Conservation (phyloP, 2,113 vertebrate species). For the Thymallus thymallus region DNA sequence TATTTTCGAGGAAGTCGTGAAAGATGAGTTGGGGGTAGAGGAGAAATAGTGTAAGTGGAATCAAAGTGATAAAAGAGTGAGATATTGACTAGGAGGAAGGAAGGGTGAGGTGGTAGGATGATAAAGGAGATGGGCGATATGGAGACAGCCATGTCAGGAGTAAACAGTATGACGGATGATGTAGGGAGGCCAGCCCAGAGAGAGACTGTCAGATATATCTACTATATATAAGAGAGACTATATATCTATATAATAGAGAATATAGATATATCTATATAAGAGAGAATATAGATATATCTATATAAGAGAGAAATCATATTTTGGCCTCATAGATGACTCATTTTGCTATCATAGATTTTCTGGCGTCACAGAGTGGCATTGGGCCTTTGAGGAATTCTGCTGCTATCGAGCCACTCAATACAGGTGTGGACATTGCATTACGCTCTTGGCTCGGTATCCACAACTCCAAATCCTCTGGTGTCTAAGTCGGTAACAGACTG, state of each 20-base stretch:
- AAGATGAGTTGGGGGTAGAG: background rate
- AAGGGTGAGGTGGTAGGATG: background rate
- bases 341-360: too few relatives aligned
- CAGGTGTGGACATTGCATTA: conserved; percentile 20
- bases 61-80: background rate
- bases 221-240: too few relatives aligned
- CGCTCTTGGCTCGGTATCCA: conserved; percentile 15
- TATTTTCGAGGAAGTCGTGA: conserved; percentile 1
- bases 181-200: background rate
- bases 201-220: background rate
- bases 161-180: background rate
- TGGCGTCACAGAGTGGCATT: too few relatives aligned
- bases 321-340: too few relatives aligned
- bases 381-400: conserved; percentile 13
- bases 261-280: too few relatives aligned
- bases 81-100: background rate
- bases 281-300: too few relatives aligned
- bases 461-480: conserved; percentile 20
- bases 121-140: background rate
- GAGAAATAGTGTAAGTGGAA: background rate
- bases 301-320: too few relatives aligned
- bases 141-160: conserved; percentile 3
- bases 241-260: too few relatives aligned
- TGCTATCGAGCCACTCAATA: background rate
- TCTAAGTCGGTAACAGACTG: conserved; percentile 14